A percentile compares a stretch with the other conserved stretches of the same genome.
Conservation (phyloP, 2,113 vertebrate genomes). For the Tyrannus savana region DNA sequence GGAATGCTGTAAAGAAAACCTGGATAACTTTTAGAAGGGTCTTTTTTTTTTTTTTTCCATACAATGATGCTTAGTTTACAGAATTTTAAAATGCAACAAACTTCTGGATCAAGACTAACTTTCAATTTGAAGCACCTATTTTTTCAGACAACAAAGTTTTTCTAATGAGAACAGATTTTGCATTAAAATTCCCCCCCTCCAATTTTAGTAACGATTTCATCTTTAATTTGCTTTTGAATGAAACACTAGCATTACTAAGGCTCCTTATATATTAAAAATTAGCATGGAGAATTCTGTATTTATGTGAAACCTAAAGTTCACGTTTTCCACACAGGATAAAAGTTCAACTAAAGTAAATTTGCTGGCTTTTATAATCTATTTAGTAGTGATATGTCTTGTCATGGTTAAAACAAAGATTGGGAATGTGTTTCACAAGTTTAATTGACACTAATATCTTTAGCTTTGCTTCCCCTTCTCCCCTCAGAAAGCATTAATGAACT, state of each 20-base stretch:
- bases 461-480: background rate
- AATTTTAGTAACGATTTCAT: background rate
- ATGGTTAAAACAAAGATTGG: background rate
- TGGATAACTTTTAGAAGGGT: background rate
- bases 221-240: background rate
- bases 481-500: background rate
- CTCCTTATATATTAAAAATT: background rate
- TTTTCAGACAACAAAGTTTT: background rate
- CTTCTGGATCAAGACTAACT: background rate
- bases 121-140: background rate
- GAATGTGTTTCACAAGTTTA: background rate
- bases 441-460: background rate
- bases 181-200: background rate
- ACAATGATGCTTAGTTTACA: background rate
- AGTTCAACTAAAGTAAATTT: background rate
- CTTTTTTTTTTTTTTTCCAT: fast-evolving
- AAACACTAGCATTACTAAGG: background rate
- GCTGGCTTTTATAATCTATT: background rate
- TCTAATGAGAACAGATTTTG: background rate
- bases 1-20: background rate
- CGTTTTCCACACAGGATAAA: background rate
- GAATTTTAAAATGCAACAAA: background rate
- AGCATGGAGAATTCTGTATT: background rate
- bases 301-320: background rate
- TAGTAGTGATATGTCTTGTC: background rate